Evolutionary conservation across 2,888 invertebrate genomes (phyloP).

Genomic region (Druceiella hillmani): DNA sequence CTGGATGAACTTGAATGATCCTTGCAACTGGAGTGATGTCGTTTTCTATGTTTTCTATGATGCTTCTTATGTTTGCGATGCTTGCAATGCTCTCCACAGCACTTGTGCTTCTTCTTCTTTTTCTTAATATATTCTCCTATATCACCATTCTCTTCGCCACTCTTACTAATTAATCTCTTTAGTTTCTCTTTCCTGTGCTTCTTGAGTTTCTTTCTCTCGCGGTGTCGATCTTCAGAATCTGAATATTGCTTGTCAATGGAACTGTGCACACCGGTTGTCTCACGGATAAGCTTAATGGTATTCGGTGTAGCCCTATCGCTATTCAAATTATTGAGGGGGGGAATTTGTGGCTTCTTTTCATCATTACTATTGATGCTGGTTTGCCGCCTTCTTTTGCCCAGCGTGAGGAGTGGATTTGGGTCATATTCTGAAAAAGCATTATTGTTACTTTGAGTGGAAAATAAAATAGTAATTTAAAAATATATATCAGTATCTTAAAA

Average conservation of each 20-base stretch:
- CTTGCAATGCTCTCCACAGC: conserved; percentile 64
- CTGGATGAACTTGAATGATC: conserved; percentile 48
- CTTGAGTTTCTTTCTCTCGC: conserved; percentile 62
- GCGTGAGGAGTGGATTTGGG: conserved; percentile 69
- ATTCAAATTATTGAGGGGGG: conserved; percentile 20
- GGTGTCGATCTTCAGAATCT: conserved; percentile 46
- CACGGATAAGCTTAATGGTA: no score
- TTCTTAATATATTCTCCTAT: conserved; percentile 51
- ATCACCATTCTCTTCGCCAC: conserved; percentile 38
- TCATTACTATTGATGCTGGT: conserved; percentile 57
- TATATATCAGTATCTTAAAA: no score
- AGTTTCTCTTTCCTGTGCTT: conserved; percentile 64
- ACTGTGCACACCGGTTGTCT: conserved; percentile 26
- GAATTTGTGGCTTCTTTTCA: conserved; percentile 41
- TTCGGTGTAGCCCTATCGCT: no score
- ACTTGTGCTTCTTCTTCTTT: conserved; percentile 65
- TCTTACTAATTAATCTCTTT: conserved; percentile 26
- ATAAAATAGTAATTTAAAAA: no score
- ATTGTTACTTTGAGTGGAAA: no score
- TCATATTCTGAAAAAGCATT: conserved; percentile 75
- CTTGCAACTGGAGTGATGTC: conserved; percentile 55
- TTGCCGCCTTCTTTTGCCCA: conserved; percentile 71
- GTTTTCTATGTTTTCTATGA: conserved; percentile 72
- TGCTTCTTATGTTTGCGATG: conserved; percentile 71
- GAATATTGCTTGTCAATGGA: conserved; percentile 26